Evolutionary conservation across 2,113 vertebrate genomes (phyloP), one percentile per base, ranked within the genome.

Genomic region (Clupea harengus): DNA sequence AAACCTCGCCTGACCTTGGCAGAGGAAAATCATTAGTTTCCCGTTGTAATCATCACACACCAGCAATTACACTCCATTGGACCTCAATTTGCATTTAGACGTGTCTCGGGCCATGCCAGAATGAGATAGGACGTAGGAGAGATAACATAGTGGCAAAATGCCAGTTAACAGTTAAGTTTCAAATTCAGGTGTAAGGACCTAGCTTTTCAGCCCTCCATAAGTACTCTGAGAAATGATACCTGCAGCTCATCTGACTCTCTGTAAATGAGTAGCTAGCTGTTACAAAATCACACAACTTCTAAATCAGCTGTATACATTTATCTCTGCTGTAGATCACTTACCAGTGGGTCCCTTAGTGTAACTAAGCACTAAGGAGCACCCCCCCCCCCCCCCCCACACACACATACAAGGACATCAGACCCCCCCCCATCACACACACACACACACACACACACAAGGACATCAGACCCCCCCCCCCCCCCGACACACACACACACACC

Each of bases 11-110:
- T 96, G 95, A 96, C 95, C 96, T 95, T 95, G 95, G 94, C 94
- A 95, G 95, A 95, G 95, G 93, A 93, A 95, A 95, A 95, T 95
- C 95, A 96, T 96, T 96, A 96, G 94, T 95, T 95, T 94, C 94
- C 82, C 93, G 94, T 95, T 94, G 93, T 95, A 95, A 94, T 92
- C 92, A 94, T 92, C 92, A 93, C 93, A 94, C 92, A 94, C 92
- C 95, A 94, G 95, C 92, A 94, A 95, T 96, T 95, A 95, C 92
- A 91, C 94, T 95, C 92, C 93, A 92, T 94, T 95, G 95, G 94
- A 92, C 92, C 83, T 81, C 92, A 92, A 93, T 94, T 96, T 95
- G 92, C 93, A 93, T 95, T 94, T 90, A 93, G 94, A 93, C 92
- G 92, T 93, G 93, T 88, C 89, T 91, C 47, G 81, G 87, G 47